These are phyloP conservation scores for Melanostigma gelatinosum DNA, from an alignment of 2,113 vertebrate genomes.

Conservation along the genomic window DNA sequence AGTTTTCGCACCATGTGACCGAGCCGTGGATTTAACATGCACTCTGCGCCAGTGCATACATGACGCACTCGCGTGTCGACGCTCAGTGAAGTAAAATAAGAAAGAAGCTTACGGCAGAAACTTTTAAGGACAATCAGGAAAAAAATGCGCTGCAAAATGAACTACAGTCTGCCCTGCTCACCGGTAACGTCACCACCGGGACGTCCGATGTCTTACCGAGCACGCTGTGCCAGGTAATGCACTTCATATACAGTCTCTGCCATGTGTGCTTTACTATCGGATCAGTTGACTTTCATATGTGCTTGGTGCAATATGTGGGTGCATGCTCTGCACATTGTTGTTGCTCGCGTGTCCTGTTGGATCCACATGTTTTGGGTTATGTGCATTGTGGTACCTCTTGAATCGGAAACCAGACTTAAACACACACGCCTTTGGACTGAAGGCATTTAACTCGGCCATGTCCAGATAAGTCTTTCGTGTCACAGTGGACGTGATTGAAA, in stretches of 20 bases:
- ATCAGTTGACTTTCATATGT: too few relatives aligned
- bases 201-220: constrained; percentile 61
- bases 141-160: constrained; percentile 79
- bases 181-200: constrained; percentile 71
- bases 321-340: too few relatives aligned
- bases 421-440: background rate
- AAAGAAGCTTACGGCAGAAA: background rate
- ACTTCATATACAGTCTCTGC: background rate
- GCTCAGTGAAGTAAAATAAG: background rate
- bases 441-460: background rate
- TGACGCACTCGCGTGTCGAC: background rate
- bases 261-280: background rate
- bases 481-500: too few relatives aligned
- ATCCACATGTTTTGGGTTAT: background rate
- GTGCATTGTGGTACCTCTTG: background rate
- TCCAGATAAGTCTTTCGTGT: background rate
- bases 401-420: background rate
- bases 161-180: constrained; percentile 77
- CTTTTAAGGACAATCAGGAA: too few relatives aligned
- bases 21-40: constrained; percentile 42
- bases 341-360: background rate
- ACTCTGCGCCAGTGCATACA: background rate
- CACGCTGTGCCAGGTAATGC: constrained; percentile 76
- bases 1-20: constrained; percentile 51
- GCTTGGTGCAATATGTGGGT: background rate